A percentile compares a stretch with the other conserved stretches of the same genome.
Conservation (phyloP, 2,797 vertebrate genomes). For the Eleutherodactylus coqui region DNA sequence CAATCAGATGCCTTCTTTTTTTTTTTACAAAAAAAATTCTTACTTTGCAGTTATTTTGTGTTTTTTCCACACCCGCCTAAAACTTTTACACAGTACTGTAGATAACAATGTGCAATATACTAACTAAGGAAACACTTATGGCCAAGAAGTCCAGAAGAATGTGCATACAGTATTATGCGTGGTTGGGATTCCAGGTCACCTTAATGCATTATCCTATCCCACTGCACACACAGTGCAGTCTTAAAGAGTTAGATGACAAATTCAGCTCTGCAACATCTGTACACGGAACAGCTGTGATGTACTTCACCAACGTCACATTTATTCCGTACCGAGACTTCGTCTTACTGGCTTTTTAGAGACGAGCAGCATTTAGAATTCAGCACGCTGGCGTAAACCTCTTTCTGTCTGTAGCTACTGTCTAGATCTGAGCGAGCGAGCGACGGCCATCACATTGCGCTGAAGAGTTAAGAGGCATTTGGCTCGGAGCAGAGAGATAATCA, state of each 20-base stretch:
- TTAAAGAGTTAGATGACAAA: neutral
- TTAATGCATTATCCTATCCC: neutral
- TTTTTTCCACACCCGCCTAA: too few relatives aligned
- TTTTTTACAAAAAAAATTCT: too few relatives aligned
- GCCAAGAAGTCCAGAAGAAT: neutral
- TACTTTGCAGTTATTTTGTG: too few relatives aligned
- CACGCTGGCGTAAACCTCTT: neutral
- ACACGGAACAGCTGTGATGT: neutral
- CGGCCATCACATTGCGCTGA: conserved; percentile 14
- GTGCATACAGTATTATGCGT: neutral
- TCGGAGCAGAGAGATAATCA: conserved; percentile 48
- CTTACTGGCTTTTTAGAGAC: neutral
- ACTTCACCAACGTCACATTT: neutral
- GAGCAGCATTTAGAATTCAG: neutral
- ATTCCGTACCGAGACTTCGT: neutral
- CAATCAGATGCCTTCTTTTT: too few relatives aligned
- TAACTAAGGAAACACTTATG: neutral
- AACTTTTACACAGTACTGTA: too few relatives aligned
- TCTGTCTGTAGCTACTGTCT: neutral
- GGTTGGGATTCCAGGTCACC: neutral
- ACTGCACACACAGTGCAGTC: neutral
- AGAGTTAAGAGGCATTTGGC: conserved; percentile 59
- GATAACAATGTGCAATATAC: neutral
- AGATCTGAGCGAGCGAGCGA: neutral
- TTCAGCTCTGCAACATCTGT: neutral